phyloP scores from a whole-genome alignment of 2,113 vertebrate species.

The Menura novaehollandiae region DNA sequence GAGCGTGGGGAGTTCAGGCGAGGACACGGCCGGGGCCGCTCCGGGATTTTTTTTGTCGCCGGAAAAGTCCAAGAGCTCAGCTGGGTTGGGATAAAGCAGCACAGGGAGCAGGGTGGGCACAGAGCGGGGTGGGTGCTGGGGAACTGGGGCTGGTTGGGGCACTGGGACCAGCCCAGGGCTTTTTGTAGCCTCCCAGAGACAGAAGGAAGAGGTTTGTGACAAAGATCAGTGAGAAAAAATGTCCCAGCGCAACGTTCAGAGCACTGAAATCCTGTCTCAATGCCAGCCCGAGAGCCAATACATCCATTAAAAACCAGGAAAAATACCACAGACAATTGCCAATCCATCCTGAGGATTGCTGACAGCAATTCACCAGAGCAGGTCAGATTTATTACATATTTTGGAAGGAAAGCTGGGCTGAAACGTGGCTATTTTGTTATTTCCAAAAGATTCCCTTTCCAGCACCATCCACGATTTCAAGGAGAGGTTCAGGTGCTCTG shows the following conservation, averaged over 20 bases:
- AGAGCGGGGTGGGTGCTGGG: background rate
- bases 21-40: background rate
- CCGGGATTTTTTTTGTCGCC: background rate
- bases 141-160: background rate
- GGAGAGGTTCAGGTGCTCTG: background rate
- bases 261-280: background rate
- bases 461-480: background rate
- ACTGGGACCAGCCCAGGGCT: rapidly evolving
- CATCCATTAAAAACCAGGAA: background rate
- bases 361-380: background rate
- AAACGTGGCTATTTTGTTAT: background rate
- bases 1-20: background rate
- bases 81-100: background rate
- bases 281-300: background rate
- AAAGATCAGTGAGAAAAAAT: background rate
- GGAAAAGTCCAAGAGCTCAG: background rate
- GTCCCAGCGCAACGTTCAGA: background rate
- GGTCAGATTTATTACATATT: background rate
- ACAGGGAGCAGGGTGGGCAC: background rate
- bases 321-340: background rate
- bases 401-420: background rate
- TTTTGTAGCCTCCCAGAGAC: background rate
- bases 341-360: background rate
- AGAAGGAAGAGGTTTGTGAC: background rate
- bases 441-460: background rate